These are phyloP conservation scores for Drosophila rellima DNA, from an alignment of 2,888 invertebrate species.

Conservation along the genomic window DNA sequence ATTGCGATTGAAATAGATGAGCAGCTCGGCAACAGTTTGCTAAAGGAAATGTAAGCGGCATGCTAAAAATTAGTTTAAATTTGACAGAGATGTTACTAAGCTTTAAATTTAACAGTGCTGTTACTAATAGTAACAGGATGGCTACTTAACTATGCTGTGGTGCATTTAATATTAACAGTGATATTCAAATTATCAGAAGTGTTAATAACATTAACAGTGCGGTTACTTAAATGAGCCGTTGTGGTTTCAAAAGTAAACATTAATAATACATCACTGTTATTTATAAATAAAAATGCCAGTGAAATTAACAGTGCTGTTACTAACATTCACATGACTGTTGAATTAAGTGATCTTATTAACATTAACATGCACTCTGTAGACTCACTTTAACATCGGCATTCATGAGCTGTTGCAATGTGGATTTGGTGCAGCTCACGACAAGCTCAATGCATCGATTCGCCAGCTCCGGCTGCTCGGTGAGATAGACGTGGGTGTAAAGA, in stretches of 20 bases:
- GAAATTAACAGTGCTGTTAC: no score
- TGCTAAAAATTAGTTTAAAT: background rate
- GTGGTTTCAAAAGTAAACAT: no score
- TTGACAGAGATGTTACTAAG: background rate
- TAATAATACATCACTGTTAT: no score
- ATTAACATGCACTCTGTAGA: background rate
- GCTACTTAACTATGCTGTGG: no score
- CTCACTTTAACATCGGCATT: conserved; percentile 87
- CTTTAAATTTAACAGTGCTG: background rate
- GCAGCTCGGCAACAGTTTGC: conserved; percentile 85
- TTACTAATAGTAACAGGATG: no score
- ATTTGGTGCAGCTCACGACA: conserved; percentile 88
- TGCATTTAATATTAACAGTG: no score
- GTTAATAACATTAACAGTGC: background rate
- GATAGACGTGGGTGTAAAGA: conserved; percentile 90
- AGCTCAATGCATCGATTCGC: conserved; percentile 88
- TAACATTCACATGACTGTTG: no score
- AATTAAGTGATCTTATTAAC: background rate
- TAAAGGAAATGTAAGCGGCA: conserved; percentile 28
- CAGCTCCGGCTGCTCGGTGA: conserved; percentile 88
- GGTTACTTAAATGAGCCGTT: no score
- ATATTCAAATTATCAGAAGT: no score
- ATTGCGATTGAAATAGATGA: conserved; percentile 85
- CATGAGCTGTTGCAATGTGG: conserved; percentile 87
- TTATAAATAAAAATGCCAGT: no score